Percentiles rank a stretch among this genome's conserved stretches.
Conservation (phyloP, 1,140 invertebrate genomes). For the Amphibalanus amphitrite region DNA sequence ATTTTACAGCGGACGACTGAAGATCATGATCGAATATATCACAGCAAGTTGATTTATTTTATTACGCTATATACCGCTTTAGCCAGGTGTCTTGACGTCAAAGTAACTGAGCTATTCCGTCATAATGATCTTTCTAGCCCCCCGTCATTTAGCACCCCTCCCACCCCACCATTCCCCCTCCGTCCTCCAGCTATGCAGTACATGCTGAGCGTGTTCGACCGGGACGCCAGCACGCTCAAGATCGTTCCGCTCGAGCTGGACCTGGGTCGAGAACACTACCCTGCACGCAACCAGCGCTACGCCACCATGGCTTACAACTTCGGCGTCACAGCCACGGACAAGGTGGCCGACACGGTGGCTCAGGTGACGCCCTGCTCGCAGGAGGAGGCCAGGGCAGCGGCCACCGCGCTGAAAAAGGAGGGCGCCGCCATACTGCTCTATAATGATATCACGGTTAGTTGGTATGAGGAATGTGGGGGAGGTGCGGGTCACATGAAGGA, state of each 20-base stretch:
- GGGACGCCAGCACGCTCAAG: not conserved
- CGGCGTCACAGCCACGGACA: not conserved
- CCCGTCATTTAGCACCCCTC: too few relatives aligned
- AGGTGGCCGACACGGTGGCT: not conserved
- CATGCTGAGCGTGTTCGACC: not conserved
- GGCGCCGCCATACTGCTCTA: not conserved
- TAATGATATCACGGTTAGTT: not conserved
- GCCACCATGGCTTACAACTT: not conserved
- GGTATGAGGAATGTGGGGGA: too few relatives aligned
- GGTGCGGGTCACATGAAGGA: too few relatives aligned
- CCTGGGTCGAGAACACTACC: not conserved
- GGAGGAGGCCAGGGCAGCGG: not conserved
- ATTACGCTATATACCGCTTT: too few relatives aligned
- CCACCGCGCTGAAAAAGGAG: not conserved
- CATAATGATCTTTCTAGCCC: too few relatives aligned
- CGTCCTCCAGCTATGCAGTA: not conserved
- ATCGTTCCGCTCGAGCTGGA: not conserved
- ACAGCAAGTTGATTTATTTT: too few relatives aligned
- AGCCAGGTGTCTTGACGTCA: too few relatives aligned
- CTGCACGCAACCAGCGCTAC: not conserved
- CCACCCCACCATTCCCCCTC: too few relatives aligned
- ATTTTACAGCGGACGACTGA: too few relatives aligned
- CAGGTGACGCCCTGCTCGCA: not conserved
- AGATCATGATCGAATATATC: too few relatives aligned
- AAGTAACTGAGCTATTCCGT: too few relatives aligned